phyloP scores from a whole-genome alignment of 2,113 vertebrate species.

The Gobius niger region DNA sequence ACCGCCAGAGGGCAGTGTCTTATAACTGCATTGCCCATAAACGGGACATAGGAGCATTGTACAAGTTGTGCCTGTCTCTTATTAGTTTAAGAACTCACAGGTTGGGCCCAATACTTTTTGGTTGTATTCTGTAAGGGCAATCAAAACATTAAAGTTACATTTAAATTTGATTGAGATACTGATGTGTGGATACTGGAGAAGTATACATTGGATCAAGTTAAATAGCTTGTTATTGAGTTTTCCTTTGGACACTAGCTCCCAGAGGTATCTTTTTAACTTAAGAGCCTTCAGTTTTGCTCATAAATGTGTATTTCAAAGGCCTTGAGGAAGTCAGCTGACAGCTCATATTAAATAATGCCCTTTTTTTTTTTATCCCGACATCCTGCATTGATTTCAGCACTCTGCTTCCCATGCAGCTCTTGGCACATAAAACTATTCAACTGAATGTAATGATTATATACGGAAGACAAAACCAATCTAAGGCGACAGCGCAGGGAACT shows the following conservation, averaged over 20 bases:
- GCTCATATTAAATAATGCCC: conserved; percentile 12
- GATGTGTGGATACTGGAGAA: not conserved
- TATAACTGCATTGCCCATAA: not conserved
- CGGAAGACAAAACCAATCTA: conserved; percentile 19
- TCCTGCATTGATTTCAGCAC: conserved; percentile 20
- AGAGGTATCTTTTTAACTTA: not conserved
- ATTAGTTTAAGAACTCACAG: too few relatives aligned
- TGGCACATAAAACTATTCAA: conserved; percentile 11
- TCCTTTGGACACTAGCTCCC: too few relatives aligned
- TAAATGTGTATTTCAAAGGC: conserved; percentile 33
- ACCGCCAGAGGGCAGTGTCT: not conserved
- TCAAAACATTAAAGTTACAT: not conserved
- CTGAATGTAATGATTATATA: conserved; percentile 18
- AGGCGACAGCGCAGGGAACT: conserved; percentile 13
- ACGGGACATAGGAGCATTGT: too few relatives aligned
- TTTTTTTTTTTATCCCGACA: conserved; percentile 16
- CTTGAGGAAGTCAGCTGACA: conserved; percentile 23
- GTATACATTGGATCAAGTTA: not conserved
- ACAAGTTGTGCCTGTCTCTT: too few relatives aligned
- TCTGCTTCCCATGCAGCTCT: conserved; percentile 3
- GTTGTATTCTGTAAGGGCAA: too few relatives aligned
- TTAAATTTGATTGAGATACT: too few relatives aligned
- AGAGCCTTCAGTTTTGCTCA: not conserved
- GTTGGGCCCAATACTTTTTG: too few relatives aligned
- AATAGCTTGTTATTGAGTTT: too few relatives aligned